Percentiles rank a stretch among this genome's conserved stretches.
phyloP scores from a whole-genome alignment of 37 sponge, comb jelly and placozoan genomes.

The Eunapius fragilis region DNA sequence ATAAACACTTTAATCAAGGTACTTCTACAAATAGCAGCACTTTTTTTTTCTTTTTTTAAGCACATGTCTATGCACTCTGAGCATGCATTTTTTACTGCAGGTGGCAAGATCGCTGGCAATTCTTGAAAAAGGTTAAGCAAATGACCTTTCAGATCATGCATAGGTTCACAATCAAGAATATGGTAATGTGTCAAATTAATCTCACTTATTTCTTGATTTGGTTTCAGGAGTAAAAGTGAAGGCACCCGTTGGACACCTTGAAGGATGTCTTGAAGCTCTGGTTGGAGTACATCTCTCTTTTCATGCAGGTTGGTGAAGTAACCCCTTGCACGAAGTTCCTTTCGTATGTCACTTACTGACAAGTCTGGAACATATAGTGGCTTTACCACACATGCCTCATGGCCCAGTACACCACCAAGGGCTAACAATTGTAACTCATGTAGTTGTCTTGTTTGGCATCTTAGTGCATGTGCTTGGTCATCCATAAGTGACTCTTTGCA shows the following conservation, averaged over 20 bases:
- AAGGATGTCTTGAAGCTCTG: slow-evolving; percentile 9
- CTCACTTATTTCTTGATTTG: background rate
- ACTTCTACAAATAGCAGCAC: no score
- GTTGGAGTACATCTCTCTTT: background rate
- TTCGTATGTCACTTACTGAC: background rate
- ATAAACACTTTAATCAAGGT: no score
- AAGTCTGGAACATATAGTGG: slow-evolving; percentile 9
- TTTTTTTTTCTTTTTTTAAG: no score
- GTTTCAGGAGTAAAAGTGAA: slow-evolving; percentile 20
- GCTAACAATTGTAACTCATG: slow-evolving; percentile 19
- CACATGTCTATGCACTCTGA: no score
- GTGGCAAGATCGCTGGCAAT: background rate
- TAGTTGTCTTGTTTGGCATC: background rate
- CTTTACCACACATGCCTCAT: background rate
- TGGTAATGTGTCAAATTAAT: slow-evolving; percentile 12
- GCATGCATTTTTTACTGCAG: no score
- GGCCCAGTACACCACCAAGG: slow-evolving; percentile 10
- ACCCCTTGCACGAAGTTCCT: slow-evolving; percentile 21
- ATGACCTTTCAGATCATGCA: slow-evolving; percentile 42
- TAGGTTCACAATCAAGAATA: slow-evolving; percentile 18
- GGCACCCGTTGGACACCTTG: slow-evolving; percentile 40
- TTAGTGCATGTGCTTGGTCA: slow-evolving; percentile 31
- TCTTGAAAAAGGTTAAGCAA: slow-evolving; percentile 1
- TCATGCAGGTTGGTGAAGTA: background rate
- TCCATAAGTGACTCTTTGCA: background rate